A percentile compares a stretch with the other conserved stretches of the same genome.
These are phyloP conservation scores for Schizopygopsis malacanthus DNA, from an alignment of 2,797 vertebrate genomes.

Conservation along the genomic window DNA sequence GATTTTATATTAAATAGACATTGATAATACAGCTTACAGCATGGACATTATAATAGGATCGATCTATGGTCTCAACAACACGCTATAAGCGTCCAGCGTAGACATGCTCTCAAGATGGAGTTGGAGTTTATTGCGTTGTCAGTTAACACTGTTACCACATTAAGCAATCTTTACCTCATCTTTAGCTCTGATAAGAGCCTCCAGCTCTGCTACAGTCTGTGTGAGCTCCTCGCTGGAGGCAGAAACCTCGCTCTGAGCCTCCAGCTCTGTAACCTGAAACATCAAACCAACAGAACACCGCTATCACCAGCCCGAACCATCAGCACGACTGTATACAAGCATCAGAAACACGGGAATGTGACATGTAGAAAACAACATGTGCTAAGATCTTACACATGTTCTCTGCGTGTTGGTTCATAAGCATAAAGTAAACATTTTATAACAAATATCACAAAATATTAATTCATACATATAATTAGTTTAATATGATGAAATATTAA, in stretches of 20 bases:
- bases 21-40: background rate
- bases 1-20: background rate
- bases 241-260: conserved; percentile 80
- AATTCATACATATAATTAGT: background rate
- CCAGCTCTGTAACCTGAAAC: conserved; percentile 89
- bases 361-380: background rate
- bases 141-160: background rate
- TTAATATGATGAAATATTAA: background rate
- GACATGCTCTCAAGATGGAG: background rate
- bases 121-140: background rate
- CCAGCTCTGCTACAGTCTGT: conserved; percentile 85
- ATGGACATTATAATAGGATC: background rate
- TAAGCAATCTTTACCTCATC: conserved; percentile 82
- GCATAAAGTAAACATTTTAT: background rate
- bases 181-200: conserved; percentile 86
- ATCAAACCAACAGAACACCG: background rate
- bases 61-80: background rate
- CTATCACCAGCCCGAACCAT: background rate
- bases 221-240: conserved; percentile 79
- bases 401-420: background rate
- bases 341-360: background rate
- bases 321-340: background rate
- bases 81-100: background rate
- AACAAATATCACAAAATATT: background rate
- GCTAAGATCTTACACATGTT: background rate